Base-by-base conservation (phyloP, 2,797 vertebrate genomes). In the Tenualosa thibaudeaui region DNA sequence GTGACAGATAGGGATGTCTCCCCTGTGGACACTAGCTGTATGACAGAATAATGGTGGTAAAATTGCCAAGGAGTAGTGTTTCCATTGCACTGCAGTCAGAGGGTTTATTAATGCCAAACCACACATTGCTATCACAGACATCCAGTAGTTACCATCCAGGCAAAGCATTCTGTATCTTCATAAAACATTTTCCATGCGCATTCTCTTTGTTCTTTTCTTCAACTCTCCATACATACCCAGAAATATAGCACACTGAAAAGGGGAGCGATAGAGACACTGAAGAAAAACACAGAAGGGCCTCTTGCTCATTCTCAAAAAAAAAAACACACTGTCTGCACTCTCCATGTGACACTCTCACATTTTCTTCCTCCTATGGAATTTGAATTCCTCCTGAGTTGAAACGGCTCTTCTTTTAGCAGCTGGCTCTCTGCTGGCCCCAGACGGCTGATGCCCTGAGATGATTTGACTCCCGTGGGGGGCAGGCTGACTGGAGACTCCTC, bases 401-500 rank as follows among this genome's bases (percentile, higher is more conserved):
- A 43, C 65, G 17, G 12, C 5, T 83, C 75, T 71, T n/a, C 26
- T 46, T 50, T 71, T 15, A 54, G 13, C 19, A 50, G 84, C 78
- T 83, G 84, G 19, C 37, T 31, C 65, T 65, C 46, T 2, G n/a
- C 37, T 40, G 4, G 51, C 82, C 83, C 43, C 81, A 37, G 26
- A 22, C 60, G 71, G 89, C 88, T 83, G 88, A 89, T 82, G 65
- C 84, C 83, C 85, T 86, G 83, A 83, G 7, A 50, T 65, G 78
- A 81, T 75, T 62, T 22, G 49, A 82, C 83, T 86, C 87, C 83
- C 50, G 81, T 81, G 88, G 87, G 83, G 81, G 89, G 68, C 68
- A 17, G 68, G 37, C 37, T 37, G 81, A 22, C 37, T 71, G 81
- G 87, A 93, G 84, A 91, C 88, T 86, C 89, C 88, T 90, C 87